A percentile compares a stretch with the other conserved stretches of the same genome.
These are phyloP conservation scores for Rhizoglyphus robini DNA, from an alignment of 1,140 invertebrate species.

Conservation along the genomic window DNA sequence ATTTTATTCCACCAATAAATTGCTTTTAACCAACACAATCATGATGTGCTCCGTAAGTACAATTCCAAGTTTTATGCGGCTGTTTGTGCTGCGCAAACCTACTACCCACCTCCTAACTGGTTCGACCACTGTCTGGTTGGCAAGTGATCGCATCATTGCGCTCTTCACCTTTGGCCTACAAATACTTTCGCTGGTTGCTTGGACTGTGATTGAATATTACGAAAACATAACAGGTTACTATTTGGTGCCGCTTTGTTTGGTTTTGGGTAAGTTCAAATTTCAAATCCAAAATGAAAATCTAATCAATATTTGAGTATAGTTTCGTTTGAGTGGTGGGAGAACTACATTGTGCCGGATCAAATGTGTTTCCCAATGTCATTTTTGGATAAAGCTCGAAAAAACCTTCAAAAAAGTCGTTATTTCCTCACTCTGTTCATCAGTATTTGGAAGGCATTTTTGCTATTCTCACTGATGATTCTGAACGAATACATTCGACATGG, in stretches of 20 bases:
- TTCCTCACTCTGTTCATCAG: constrained; percentile 75
- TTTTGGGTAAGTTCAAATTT: too few relatives aligned
- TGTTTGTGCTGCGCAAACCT: constrained; percentile 23
- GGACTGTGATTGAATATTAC: too few relatives aligned
- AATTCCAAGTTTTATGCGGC: constrained; percentile 31
- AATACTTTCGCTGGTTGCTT: too few relatives aligned
- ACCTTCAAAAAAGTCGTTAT: constrained; percentile 60
- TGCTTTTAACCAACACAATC: too few relatives aligned
- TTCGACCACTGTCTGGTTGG: too few relatives aligned
- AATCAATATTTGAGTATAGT: constrained; percentile 47
- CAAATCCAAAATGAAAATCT: not conserved
- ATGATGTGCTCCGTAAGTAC: constrained; percentile 33
- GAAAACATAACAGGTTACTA: too few relatives aligned
- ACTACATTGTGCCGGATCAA: constrained; percentile 47
- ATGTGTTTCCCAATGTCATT: constrained; percentile 45
- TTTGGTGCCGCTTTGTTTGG: too few relatives aligned
- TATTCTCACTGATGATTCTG: constrained; percentile 51
- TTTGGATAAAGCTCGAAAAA: constrained; percentile 62
- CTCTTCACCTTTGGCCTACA: too few relatives aligned
- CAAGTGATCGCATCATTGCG: too few relatives aligned
- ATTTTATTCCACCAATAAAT: too few relatives aligned
- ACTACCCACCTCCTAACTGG: not conserved
- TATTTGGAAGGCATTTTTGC: constrained; percentile 67
- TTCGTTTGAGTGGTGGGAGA: too few relatives aligned
- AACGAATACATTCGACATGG: constrained; percentile 56